phyloP scores from a whole-genome alignment of 2,888 invertebrate genomes.

The Halictus quadricinctus region DNA sequence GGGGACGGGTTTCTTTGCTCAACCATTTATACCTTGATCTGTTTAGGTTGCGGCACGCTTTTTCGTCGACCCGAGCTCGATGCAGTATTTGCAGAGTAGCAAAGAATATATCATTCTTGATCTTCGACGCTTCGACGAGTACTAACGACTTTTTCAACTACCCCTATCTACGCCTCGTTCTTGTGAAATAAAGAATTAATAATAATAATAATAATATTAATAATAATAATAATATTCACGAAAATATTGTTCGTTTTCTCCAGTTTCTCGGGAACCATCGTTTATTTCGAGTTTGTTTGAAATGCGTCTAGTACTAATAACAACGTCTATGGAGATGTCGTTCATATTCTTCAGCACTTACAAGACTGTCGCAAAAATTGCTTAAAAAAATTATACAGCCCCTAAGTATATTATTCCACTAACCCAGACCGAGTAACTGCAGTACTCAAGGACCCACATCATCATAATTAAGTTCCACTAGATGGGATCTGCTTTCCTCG shows the following conservation, averaged over 20 bases:
- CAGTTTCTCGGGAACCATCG: no score
- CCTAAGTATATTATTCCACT: not conserved
- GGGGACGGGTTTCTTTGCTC: not conserved
- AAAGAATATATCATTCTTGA: not conserved
- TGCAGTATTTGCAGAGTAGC: not conserved
- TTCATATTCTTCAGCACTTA: no score
- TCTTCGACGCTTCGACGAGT: not conserved
- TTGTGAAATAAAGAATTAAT: no score
- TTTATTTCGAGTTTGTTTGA: no score
- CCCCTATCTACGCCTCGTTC: no score
- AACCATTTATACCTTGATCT: not conserved
- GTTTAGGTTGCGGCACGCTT: not conserved
- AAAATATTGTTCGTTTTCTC: no score
- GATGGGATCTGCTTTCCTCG: not conserved
- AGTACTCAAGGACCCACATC: not conserved
- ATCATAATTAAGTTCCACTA: not conserved
- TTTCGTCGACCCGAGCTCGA: not conserved
- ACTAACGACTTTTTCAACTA: not conserved
- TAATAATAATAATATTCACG: no score
- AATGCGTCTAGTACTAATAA: no score
- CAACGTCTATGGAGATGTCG: no score
- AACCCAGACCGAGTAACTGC: not conserved
- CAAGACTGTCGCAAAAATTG: not conserved
- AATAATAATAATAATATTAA: no score
- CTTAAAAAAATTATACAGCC: not conserved